A percentile compares a stretch with the other conserved stretches of the same genome.
Evolutionary conservation across 30 jellyfish, hydroid and myxozoan genomes (phyloP).

Genomic region (Turritopsis dohrnii): DNA sequence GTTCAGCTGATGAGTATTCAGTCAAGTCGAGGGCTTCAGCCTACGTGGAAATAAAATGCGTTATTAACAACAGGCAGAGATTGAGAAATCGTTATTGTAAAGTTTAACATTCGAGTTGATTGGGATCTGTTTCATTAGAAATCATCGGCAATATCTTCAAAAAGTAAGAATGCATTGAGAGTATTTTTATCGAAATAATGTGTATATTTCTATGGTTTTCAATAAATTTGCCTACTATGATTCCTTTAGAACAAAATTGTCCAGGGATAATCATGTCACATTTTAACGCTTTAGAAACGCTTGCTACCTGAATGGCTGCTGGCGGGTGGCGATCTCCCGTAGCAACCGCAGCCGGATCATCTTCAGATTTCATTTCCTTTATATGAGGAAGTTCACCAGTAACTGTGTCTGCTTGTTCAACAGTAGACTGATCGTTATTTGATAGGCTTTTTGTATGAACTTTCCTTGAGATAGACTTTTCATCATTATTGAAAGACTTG

Average conservation of each 20-base stretch:
- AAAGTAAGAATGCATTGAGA: neutral
- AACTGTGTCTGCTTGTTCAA: neutral
- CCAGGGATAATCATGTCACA: no score
- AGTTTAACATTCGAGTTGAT: no score
- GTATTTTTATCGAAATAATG: neutral
- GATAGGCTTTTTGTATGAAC: neutral
- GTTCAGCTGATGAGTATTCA: slow-evolving; percentile 52
- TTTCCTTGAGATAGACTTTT: neutral
- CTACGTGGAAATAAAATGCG: neutral
- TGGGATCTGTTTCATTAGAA: no score
- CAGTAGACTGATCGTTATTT: neutral
- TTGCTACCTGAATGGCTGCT: no score
- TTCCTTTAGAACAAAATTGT: no score
- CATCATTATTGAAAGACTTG: neutral
- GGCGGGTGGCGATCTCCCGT: no score
- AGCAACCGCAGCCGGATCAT: no score
- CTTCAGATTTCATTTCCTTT: neutral
- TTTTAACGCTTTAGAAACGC: no score
- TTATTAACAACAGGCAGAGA: no score
- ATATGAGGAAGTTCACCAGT: neutral
- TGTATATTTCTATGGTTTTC: neutral
- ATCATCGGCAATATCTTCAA: neutral
- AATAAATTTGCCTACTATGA: neutral
- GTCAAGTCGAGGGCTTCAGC: slow-evolving; percentile 13
- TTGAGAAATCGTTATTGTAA: no score